A percentile compares a stretch with the other conserved stretches of the same genome.
These are phyloP conservation scores for Perodicticus potto DNA, from an alignment of 2,797 vertebrate species.

Conservation along the genomic window DNA sequence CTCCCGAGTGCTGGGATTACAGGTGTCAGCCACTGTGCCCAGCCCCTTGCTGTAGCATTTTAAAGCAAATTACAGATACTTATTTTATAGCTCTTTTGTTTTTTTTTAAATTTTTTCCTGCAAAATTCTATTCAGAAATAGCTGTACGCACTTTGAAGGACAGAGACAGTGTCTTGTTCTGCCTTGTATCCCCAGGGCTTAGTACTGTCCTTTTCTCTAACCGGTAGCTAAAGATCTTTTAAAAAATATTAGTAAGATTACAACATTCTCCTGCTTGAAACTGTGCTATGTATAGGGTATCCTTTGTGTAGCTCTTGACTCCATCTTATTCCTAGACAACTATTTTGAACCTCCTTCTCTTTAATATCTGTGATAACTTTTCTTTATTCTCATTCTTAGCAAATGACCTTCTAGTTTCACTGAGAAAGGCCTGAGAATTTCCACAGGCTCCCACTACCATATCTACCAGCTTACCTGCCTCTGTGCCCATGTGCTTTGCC, in stretches of 20 bases:
- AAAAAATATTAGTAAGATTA: background rate
- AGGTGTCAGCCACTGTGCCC: too few relatives aligned
- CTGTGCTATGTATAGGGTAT: too few relatives aligned
- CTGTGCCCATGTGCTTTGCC: background rate
- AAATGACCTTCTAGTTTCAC: background rate
- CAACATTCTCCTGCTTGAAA: background rate
- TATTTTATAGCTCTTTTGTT: background rate
- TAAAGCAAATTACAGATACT: too few relatives aligned
- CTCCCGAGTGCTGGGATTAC: too few relatives aligned
- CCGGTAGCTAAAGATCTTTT: background rate
- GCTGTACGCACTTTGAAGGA: background rate
- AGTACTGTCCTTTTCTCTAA: background rate
- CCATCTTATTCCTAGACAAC: background rate
- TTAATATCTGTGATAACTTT: background rate
- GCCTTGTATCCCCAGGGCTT: background rate
- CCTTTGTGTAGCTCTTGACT: background rate
- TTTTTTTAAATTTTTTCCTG: background rate
- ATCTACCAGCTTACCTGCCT: background rate
- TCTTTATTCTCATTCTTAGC: background rate
- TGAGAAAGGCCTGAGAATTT: background rate
- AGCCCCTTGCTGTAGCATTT: too few relatives aligned
- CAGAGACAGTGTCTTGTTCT: background rate
- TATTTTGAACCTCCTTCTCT: background rate
- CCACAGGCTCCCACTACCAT: background rate
- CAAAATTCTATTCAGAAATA: background rate